Base-by-base conservation (phyloP, 1,140 invertebrate genomes). In the Apis dorsata region DNA sequence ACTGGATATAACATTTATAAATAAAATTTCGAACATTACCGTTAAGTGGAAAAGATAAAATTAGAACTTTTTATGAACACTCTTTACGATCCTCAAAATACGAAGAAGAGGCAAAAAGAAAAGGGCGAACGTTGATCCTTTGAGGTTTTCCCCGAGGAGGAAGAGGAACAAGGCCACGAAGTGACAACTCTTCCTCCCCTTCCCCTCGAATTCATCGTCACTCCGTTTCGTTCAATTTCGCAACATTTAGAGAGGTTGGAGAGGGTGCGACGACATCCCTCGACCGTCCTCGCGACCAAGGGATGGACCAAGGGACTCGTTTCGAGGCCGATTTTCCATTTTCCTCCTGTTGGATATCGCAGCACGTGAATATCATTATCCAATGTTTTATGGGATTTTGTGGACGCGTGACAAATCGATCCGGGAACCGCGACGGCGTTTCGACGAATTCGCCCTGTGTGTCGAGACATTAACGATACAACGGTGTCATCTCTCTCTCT, bases 361-460 rank as follows among this genome's bases (percentile, higher is more conserved):
- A 79, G 81, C 86, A 85, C 89, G 91, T 90, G 90, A 91, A 92
- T 93, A 91, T 90, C 89, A 91, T 92, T 92, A 90, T 70, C 70
- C 70, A 69, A 75, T 88, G 88, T 89, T 89, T 91, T 90, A 91
- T 90, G 88, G 85, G 66, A 81, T 74, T n/a, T 74, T n/a, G 85
- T 84, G 89, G 88, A 83, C 89, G 85, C 87, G 85, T 92, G 87
- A 89, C 91, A 83, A 87, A 93, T 92, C 91, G 92, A 93, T 93
- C 85, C 85, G 81, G 87, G 13, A 75, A 51, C 24, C 84, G 73
- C 66, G 55, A 60, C 65, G 73, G 69, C 78, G 76, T 78, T 87
- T 85, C 80, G 79, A 75, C 84, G 80, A 88, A 80, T 79, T 78
- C 69, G 66, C 19, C 75, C 57, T 7, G 34, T 34, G 34, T 3